These are phyloP conservation scores for Calypte anna DNA, from an alignment of 2,113 vertebrate species.

Conservation along the genomic window DNA sequence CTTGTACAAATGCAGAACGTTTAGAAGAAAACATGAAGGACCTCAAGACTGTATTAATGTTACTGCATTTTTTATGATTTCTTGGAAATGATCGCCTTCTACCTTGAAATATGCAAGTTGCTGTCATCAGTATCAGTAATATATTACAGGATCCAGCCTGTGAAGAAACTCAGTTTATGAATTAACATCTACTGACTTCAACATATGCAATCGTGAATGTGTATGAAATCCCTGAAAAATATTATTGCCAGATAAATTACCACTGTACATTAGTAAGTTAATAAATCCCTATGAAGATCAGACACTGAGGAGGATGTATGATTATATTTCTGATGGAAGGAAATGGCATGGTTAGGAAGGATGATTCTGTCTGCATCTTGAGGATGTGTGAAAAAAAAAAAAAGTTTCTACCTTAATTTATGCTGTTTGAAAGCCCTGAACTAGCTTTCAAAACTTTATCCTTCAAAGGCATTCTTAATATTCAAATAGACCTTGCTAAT, in stretches of 20 bases:
- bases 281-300: constrained; percentile 25
- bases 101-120: neutral
- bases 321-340: constrained; percentile 31
- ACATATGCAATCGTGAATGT: neutral
- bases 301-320: neutral
- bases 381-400: constrained; percentile 3
- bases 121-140: neutral
- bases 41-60: neutral
- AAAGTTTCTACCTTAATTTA: constrained; percentile 63
- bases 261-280: neutral
- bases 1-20: neutral
- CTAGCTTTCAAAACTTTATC: constrained; percentile 67
- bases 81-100: neutral
- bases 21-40: neutral
- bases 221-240: neutral
- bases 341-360: neutral
- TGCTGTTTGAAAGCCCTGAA: constrained; percentile 71
- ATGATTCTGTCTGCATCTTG: constrained; percentile 30
- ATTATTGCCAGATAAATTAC: neutral
- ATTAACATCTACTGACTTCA: neutral
- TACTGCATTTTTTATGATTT: neutral
- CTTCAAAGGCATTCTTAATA: constrained; percentile 68
- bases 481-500: constrained; percentile 69
- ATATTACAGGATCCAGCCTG: neutral
- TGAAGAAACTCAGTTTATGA: neutral